These are phyloP conservation scores for Crioceris asparagi DNA, from an alignment of 2,888 invertebrate species.

Conservation along the genomic window DNA sequence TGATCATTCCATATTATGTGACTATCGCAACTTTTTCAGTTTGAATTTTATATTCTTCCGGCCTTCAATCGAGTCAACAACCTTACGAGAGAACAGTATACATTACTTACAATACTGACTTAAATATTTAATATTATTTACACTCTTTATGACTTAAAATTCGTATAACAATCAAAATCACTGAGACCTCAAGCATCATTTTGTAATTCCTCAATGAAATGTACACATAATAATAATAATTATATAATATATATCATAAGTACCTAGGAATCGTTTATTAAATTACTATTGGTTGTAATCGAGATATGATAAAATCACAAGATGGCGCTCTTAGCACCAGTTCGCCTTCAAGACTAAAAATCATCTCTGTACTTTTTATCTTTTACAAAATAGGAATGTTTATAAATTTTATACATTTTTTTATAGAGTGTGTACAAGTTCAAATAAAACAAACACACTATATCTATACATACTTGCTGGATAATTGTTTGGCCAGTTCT, in stretches of 20 bases:
- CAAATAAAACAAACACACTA: no score
- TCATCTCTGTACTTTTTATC: no score
- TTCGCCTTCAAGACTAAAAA: conserved; percentile 30
- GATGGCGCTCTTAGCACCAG: conserved; percentile 37
- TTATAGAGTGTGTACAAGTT: no score
- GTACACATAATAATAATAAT: conserved; percentile 23
- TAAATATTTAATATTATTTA: conserved; percentile 31
- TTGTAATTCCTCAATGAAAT: conserved; percentile 31
- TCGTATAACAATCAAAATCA: conserved; percentile 40
- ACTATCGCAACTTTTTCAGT: no score
- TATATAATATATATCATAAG: no score
- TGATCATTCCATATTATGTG: no score
- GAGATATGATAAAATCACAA: conserved; percentile 75
- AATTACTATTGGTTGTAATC: conserved; percentile 30
- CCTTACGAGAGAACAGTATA: no score
- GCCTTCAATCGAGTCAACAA: no score
- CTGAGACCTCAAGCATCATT: conserved; percentile 33
- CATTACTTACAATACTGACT: conserved; percentile 38
- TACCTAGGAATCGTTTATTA: conserved; percentile 7
- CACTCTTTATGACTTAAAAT: conserved; percentile 35
- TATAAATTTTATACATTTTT: no score
- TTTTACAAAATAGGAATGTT: conserved; percentile 28
- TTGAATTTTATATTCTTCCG: no score
- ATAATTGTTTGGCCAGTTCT: conserved; percentile 95
- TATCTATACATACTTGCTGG: conserved; percentile 94